These are phyloP conservation scores for Danionella cerebrum DNA, from an alignment of 2,113 vertebrate species.

Conservation along the genomic window DNA sequence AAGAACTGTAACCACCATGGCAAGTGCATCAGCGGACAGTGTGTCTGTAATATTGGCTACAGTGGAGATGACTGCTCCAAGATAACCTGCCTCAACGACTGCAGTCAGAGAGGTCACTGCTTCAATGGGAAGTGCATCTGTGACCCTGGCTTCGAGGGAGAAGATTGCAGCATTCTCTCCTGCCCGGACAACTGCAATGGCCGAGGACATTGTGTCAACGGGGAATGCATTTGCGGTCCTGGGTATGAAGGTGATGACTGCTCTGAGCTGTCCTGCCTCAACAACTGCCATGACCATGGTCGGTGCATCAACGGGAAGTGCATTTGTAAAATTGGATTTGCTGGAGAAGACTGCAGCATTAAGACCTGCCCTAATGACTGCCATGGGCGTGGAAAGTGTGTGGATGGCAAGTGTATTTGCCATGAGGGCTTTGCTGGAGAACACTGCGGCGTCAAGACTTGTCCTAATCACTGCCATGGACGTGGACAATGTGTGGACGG, in stretches of 20 bases:
- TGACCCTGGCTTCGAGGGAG: constrained; percentile 74
- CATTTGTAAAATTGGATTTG: constrained; percentile 69
- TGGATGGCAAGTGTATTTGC: constrained; percentile 79
- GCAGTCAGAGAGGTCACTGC: constrained; percentile 78
- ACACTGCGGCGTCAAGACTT: constrained; percentile 73
- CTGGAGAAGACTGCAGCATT: constrained; percentile 70
- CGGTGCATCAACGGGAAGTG: constrained; percentile 74
- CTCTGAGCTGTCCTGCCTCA: constrained; percentile 70
- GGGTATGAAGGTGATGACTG: constrained; percentile 80
- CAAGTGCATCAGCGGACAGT: constrained; percentile 76
- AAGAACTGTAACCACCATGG: constrained; percentile 73
- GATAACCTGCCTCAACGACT: constrained; percentile 75
- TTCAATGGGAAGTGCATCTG: constrained; percentile 76
- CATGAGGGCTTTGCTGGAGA: constrained; percentile 65
- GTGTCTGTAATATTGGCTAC: constrained; percentile 76
- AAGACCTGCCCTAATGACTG: constrained; percentile 80
- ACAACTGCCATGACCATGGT: constrained; percentile 70
- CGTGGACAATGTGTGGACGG: constrained; percentile 77
- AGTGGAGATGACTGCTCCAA: constrained; percentile 78
- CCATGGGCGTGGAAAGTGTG: constrained; percentile 67
- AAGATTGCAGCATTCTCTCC: constrained; percentile 71
- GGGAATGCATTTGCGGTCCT: constrained; percentile 76
- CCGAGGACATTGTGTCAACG: constrained; percentile 70
- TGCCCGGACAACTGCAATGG: constrained; percentile 78
- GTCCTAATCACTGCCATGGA: constrained; percentile 72